These are phyloP conservation scores for Pitta sordida DNA, from an alignment of 2,113 vertebrate genomes.

Conservation along the genomic window DNA sequence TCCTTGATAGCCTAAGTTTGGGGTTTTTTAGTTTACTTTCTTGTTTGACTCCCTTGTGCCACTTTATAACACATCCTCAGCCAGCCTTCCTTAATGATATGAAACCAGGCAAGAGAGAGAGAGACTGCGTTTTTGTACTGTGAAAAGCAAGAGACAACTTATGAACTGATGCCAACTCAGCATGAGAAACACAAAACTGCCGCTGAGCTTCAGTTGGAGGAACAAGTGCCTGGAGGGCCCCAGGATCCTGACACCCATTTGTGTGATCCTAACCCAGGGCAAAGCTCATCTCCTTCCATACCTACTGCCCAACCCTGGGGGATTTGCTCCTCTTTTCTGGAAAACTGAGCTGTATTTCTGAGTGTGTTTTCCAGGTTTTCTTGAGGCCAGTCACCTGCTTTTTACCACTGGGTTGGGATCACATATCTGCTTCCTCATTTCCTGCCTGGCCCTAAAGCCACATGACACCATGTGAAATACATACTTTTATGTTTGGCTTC, in stretches of 20 bases:
- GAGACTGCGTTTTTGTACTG: background rate
- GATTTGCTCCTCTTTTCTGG: background rate
- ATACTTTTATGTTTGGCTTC: background rate
- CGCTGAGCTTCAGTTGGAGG: background rate
- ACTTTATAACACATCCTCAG: background rate
- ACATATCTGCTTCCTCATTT: background rate
- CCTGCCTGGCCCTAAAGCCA: background rate
- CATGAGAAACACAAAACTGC: background rate
- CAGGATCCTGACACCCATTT: background rate
- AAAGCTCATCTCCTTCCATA: background rate
- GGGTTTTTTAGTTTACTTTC: slow-evolving; percentile 12
- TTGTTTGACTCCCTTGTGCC: background rate
- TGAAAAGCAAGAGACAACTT: background rate
- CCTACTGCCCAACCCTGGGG: background rate
- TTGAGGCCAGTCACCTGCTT: background rate
- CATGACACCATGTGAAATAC: background rate
- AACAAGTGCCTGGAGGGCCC: background rate
- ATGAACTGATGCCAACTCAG: background rate
- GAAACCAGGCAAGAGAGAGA: background rate
- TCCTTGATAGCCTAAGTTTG: slow-evolving; percentile 11
- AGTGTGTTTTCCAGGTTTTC: background rate
- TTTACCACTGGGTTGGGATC: background rate
- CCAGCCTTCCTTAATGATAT: background rate
- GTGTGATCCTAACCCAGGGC: background rate
- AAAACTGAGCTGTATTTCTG: background rate